Evolutionary conservation across 2,888 invertebrate species (phyloP).

Genomic region (Drosophila macrospina): DNA sequence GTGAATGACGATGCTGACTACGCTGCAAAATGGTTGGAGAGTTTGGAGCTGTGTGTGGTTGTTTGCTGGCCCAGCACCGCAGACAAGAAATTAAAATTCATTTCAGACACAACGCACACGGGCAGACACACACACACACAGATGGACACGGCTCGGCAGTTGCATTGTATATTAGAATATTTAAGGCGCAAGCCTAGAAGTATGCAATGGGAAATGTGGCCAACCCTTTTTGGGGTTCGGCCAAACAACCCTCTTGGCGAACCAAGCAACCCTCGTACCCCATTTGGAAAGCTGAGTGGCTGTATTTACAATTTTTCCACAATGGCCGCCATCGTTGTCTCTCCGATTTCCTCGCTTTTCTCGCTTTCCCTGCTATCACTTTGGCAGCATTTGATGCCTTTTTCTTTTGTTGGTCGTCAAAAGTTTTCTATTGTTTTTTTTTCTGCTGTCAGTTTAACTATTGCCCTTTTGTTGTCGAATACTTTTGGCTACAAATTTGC

Average conservation of each 20-base stretch:
- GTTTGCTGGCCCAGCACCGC: slow-evolving; percentile 41
- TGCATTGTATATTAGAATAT: slow-evolving; percentile 68
- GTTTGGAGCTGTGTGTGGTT: slow-evolving; percentile 30
- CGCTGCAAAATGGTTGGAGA: not conserved
- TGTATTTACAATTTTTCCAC: slow-evolving; percentile 54
- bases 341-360: slow-evolving; percentile 22
- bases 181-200: slow-evolving; percentile 80
- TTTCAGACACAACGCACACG: slow-evolving; percentile 64
- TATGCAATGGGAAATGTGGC: slow-evolving; percentile 63
- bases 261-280: slow-evolving; percentile 50
- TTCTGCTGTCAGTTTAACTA: slow-evolving; percentile 68
- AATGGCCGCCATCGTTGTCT: slow-evolving; percentile 66
- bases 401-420: slow-evolving; percentile 68
- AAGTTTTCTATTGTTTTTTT: slow-evolving; percentile 72
- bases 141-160: slow-evolving; percentile 17
- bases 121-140: slow-evolving; percentile 5
- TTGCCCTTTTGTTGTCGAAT: slow-evolving; percentile 70
- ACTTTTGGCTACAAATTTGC: slow-evolving; percentile 75
- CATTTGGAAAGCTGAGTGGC: slow-evolving; percentile 35
- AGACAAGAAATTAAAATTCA: slow-evolving; percentile 83
- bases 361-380: slow-evolving; percentile 32
- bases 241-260: slow-evolving; percentile 48
- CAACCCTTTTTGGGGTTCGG: slow-evolving; percentile 39
- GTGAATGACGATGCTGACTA: slow-evolving; percentile 9
- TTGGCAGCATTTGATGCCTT: slow-evolving; percentile 20